These are phyloP conservation scores for Lasioglossum albipes DNA, from an alignment of 1,140 invertebrate species.

Conservation along the genomic window DNA sequence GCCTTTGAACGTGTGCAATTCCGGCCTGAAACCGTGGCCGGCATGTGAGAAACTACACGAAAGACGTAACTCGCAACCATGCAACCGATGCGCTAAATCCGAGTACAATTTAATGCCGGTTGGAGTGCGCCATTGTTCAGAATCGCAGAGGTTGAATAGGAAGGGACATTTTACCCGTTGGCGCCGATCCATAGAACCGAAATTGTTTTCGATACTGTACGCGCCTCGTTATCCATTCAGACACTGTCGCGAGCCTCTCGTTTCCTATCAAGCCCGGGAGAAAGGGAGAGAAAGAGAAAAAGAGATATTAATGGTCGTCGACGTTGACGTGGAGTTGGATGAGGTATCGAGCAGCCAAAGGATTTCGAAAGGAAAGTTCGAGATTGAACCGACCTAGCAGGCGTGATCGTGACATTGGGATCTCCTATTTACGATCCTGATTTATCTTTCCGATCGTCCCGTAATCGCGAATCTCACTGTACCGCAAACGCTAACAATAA, in stretches of 20 bases:
- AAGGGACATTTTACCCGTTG: not conserved
- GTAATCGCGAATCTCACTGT: not conserved
- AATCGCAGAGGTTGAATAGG: not conserved
- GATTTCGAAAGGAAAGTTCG: constrained; percentile 11
- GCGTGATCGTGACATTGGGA: constrained; percentile 21
- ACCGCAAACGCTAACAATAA: too few species aligned
- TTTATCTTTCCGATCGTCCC: not conserved
- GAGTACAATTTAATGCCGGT: not conserved
- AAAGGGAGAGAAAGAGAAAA: not conserved
- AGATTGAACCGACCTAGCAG: not conserved
- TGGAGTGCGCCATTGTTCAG: not conserved
- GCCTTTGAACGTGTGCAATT: not conserved
- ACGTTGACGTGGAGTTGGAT: constrained; percentile 20
- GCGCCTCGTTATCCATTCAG: constrained; percentile 35
- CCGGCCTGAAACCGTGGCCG: not conserved
- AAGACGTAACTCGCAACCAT: not conserved
- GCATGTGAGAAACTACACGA: constrained; percentile 1
- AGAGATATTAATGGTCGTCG: constrained; percentile 37
- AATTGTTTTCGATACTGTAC: constrained; percentile 31
- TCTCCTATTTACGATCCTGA: constrained; percentile 2
- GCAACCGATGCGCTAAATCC: not conserved
- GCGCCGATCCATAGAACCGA: not conserved
- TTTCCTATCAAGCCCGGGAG: constrained; percentile 26
- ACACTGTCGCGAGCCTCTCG: not conserved
- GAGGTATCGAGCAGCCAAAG: not conserved